These are phyloP conservation scores for Melangyna quadrimaculata DNA, from an alignment of 2,888 invertebrate genomes.

Conservation along the genomic window DNA sequence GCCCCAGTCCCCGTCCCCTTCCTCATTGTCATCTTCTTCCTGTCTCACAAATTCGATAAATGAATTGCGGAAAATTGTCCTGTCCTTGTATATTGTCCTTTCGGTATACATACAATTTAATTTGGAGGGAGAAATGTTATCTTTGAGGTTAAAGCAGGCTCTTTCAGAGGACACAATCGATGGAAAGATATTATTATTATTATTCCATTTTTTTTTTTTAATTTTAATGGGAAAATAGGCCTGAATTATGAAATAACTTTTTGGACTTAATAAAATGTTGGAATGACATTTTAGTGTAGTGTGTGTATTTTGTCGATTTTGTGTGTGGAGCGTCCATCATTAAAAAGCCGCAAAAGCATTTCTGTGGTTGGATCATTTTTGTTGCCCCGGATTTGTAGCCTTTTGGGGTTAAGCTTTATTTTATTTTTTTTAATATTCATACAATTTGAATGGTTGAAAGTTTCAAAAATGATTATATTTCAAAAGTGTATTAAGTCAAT, in stretches of 20 bases:
- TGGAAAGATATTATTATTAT: slow-evolving; percentile 5
- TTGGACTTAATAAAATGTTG: slow-evolving; percentile 44
- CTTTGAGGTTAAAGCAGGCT: slow-evolving; percentile 32
- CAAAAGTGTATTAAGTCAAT: slow-evolving; percentile 4
- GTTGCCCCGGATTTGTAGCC: slow-evolving; percentile 20
- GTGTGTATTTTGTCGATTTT: neutral
- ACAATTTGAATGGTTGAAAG: slow-evolving; percentile 19
- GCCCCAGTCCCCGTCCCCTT: neutral
- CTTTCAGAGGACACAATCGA: neutral
- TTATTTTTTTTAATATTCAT: slow-evolving; percentile 3
- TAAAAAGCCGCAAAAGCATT: slow-evolving; percentile 53
- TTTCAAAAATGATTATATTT: slow-evolving; percentile 9
- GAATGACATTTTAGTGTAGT: slow-evolving; percentile 2
- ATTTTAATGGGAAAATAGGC: slow-evolving; percentile 37
- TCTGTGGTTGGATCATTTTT: slow-evolving; percentile 34
- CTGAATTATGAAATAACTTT: slow-evolving; percentile 58
- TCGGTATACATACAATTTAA: neutral
- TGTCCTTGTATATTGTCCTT: slow-evolving; percentile 11
- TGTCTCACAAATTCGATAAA: slow-evolving; percentile 30
- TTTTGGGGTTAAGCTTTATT: neutral
- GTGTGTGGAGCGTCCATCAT: neutral
- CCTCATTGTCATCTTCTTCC: neutral
- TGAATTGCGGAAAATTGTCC: slow-evolving; percentile 41
- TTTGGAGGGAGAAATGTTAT: slow-evolving; percentile 4
- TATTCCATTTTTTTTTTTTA: neutral